Conservation (phyloP, 1,140 invertebrate genomes). For the Ceratosolen solmsi region DNA sequence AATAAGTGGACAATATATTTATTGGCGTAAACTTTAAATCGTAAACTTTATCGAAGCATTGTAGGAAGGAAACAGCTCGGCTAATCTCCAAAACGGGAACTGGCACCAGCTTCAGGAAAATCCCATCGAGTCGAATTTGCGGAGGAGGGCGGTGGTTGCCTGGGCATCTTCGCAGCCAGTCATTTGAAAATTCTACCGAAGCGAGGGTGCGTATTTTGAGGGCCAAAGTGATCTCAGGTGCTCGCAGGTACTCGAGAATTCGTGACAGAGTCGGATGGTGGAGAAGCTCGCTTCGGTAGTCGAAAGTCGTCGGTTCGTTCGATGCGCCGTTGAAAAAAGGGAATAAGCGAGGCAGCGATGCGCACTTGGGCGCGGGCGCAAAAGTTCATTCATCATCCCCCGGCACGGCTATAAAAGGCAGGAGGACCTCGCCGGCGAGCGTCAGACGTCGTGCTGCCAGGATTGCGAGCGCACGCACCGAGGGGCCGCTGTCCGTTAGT, state of each 20-base stretch:
- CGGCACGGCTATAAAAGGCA: slow-evolving; percentile 44
- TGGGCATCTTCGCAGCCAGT: too few species aligned
- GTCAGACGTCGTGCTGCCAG: slow-evolving; percentile 41
- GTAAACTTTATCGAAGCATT: too few species aligned
- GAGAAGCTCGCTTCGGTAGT: background rate
- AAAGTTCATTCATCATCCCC: slow-evolving; percentile 2
- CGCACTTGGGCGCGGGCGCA: slow-evolving; percentile 20
- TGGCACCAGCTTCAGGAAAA: too few species aligned
- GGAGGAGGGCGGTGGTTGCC: too few species aligned
- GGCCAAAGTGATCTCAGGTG: background rate
- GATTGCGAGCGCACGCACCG: background rate
- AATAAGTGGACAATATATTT: too few species aligned
- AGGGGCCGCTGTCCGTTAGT: background rate
- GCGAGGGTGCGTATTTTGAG: too few species aligned
- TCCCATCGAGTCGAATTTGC: too few species aligned
- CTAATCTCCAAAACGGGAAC: too few species aligned
- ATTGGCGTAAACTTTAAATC: too few species aligned
- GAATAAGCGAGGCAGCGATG: background rate
- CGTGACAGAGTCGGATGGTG: background rate
- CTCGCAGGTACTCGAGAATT: background rate
- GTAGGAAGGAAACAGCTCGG: too few species aligned
- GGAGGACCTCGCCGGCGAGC: background rate
- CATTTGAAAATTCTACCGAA: too few species aligned
- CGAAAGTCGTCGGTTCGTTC: background rate
- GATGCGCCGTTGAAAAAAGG: too few species aligned